Evolutionary conservation across 2,888 invertebrate genomes (phyloP), one percentile per base, ranked within the genome.

Genomic region (Eurois occulta): DNA sequence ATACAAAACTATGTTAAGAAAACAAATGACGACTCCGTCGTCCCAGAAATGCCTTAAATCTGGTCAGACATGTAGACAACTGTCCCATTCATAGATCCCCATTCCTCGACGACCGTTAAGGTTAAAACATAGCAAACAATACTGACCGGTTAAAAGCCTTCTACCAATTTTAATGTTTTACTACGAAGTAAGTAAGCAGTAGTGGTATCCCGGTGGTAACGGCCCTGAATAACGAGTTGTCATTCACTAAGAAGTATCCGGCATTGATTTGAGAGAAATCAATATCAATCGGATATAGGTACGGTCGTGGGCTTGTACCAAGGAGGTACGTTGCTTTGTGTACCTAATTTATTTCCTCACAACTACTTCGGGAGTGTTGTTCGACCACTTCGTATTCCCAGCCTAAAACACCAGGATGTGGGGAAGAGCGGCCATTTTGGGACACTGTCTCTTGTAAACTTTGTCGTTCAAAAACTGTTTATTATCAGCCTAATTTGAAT

Each of bases 121-220:
- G 71, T 73, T 86, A 83, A 86, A 71, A 86, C 71, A 67, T 67
- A 75, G 78, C 72, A 78, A 82, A 84, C 75, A 84, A 78, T 83
- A 65, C 69, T 7, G 46, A 78, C 86, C 35, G 86, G 84, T 84
- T 78, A 55, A 74, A 72, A 76, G 43, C 64, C 8, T 80, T 68
- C 38, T 38, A 70, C 24, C 55, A 67, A 80, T 80, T 48, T n/a
- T 58, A 18, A 58, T 55, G 55, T n/a, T 18, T n/a, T 70, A 35
- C 67, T 48, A 60, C 32, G 46, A 80, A 69, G 48, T 46, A 28
- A 46, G 75, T 60, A 0, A 52, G 24, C 38, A 38, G 35, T 7
- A 2, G 6, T 6, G 13, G 16, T 58, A 28, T n/a, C 13, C 55
- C 28, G 6, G 6, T 24, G 35, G 24, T 35, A 24, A 38, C 35